Base-by-base conservation (phyloP, 1,140 invertebrate species). In the Eciton burchellii region DNA sequence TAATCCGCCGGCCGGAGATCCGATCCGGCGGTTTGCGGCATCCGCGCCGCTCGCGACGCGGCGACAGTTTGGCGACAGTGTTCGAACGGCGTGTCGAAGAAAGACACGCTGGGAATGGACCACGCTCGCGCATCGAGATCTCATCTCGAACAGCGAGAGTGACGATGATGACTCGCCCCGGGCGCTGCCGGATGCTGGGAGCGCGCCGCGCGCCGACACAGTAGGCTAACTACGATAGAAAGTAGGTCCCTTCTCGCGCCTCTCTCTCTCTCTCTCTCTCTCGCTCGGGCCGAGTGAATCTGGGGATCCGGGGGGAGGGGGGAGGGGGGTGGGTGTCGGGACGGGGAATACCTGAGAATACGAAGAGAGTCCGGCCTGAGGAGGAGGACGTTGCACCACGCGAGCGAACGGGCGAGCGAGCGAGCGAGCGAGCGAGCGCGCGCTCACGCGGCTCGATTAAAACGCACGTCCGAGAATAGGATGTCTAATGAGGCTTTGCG, bases 221-320 rank as follows among this genome's bases (percentile, higher is more conserved):
- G 89, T 91, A 91, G 89, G 88, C 88, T 89, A 90, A 89, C 91
- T 90, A 88, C 82, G 77, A 82, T 91, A 92, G 92, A 93, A 93
- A 93, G 92, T 93, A 92, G 92, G 90, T 91, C 90, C 88, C 87
- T 86, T 88, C 86, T 87, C 77, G 84, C 82, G 77, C 77, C 87
- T 88, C 82, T 83, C 81, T 68, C 68, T 87, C 72, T 14, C 26
- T 35, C 66, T n/a, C n/a, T n/a, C n/a, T n/a, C n/a, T n/a, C n/a
- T 62, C 65, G 57, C 16, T 73, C 83, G 65, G 52, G 59, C 62
- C 35, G 35, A 35, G 35, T 71, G 59, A 79, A 79, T 65, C 83
- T 57, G 54, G 45, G 60, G n/a, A n/a, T n/a, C n/a, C 54, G 45
- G 56, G 60, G 35, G 24, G 65, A 24, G 24, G 11, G n/a, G 29